phyloP scores from a whole-genome alignment of 1,140 invertebrate species.

The Macrobrachium rosenbergii region DNA sequence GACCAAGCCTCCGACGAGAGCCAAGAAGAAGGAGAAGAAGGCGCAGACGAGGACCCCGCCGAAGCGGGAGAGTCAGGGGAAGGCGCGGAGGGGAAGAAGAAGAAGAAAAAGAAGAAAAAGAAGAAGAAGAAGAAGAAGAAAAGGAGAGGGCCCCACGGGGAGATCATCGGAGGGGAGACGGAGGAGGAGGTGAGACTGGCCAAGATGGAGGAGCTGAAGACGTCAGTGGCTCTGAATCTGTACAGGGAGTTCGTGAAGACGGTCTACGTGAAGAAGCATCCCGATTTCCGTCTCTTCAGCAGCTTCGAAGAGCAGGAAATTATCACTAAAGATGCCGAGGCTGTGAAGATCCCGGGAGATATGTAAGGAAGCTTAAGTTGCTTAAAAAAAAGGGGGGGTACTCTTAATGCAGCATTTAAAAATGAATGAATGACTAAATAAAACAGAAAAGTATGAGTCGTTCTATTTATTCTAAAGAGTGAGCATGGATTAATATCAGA shows the following conservation, averaged over 20 bases:
- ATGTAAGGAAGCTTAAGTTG: not conserved
- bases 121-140: slow-evolving; percentile 12
- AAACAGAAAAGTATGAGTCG: too few species aligned
- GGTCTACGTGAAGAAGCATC: slow-evolving; percentile 24
- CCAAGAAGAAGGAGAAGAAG: not conserved
- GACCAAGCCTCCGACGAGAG: not conserved
- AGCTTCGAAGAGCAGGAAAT: slow-evolving; percentile 11
- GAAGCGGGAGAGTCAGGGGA: not conserved
- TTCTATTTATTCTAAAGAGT: too few species aligned
- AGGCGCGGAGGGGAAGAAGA: not conserved
- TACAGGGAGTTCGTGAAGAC: slow-evolving; percentile 43
- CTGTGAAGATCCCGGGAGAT: not conserved
- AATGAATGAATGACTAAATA: too few species aligned
- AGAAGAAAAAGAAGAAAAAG: slow-evolving; percentile 28
- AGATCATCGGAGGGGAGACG: not conserved
- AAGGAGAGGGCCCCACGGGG: slow-evolving; percentile 3
- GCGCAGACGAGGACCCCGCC: not conserved
- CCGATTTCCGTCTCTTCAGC: slow-evolving; percentile 29
- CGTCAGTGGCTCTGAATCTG: slow-evolving; percentile 11
- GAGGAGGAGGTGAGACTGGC: not conserved
- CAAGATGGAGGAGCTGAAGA: slow-evolving; percentile 25
- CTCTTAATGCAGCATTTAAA: not conserved
- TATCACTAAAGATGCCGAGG: not conserved
- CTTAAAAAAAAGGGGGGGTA: not conserved
- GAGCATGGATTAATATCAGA: too few species aligned